Evolutionary conservation across 37 sponge, comb jelly and placozoan species (phyloP).

Genomic region (Lycopodina hypogea): DNA sequence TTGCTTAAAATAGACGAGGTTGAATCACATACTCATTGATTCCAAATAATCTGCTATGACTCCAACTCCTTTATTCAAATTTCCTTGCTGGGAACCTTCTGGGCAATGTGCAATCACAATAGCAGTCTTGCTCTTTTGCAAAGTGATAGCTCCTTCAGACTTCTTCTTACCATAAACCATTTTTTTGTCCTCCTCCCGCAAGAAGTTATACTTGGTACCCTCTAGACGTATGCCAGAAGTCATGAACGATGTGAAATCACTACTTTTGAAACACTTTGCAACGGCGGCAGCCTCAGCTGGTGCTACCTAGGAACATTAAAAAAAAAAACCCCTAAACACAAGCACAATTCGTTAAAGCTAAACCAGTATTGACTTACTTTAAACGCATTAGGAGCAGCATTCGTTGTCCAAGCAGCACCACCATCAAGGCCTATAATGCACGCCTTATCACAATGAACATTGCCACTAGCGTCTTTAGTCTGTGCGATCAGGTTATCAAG

Average conservation of each 20-base stretch:
- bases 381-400: constrained; percentile 48
- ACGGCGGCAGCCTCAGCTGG: constrained; percentile 54
- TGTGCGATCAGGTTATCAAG: constrained; percentile 86
- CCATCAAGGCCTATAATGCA: constrained; percentile 85
- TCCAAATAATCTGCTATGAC: constrained; percentile 89
- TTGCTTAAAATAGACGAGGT: neutral
- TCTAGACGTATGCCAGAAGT: constrained; percentile 45
- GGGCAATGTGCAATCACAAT: constrained; percentile 83
- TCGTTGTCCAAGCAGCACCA: constrained; percentile 68
- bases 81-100: constrained; percentile 86
- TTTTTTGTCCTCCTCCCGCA: constrained; percentile 76
- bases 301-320: constrained; percentile 12
- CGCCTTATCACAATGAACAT: constrained; percentile 53
- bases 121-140: constrained; percentile 81
- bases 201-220: constrained; percentile 73
- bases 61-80: constrained; percentile 68
- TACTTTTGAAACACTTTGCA: constrained; percentile 65
- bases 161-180: constrained; percentile 72
- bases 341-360: neutral
- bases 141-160: constrained; percentile 62
- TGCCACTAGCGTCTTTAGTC: constrained; percentile 62
- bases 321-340: neutral
- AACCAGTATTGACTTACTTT: constrained; percentile 19
- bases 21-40: constrained; percentile 56
- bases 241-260: constrained; percentile 81